Base-by-base conservation (phyloP, 1,140 invertebrate genomes). In the Episyrphus balteatus region DNA sequence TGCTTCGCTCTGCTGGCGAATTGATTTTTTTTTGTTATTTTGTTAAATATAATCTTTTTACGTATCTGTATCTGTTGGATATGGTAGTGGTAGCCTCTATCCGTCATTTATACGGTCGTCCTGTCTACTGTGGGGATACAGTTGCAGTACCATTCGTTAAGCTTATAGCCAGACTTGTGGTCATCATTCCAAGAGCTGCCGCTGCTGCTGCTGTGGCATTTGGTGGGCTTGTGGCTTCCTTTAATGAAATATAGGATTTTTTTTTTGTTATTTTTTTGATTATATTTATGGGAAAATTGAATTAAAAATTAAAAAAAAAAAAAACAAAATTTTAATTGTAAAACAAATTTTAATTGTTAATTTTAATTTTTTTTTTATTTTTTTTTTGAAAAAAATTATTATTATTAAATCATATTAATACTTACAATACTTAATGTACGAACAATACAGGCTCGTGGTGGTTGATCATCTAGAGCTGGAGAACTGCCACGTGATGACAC, bases 401-500 rank as follows among this genome's bases (percentile, higher is more conserved):
- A n/a, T n/a, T n/a, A n/a, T n/a, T 10, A 34, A 34, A 34, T 34
- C n/a, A 34, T n/a, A 13, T 10, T 8, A 14, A 21, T 39, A 75
- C 74, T 75, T 61, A 76, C 75, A 68, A 76, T 75, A 61, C 70
- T 75, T 44, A 76, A 59, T 17, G 74, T 68, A 45, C 71, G 73
- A 55, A 75, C 71, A 51, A 76, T 75, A 50, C 74, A 75, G 30
- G 72, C 63, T 30, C 59, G 55, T 36, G 57, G 53, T 42, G 57
- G 17, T 31, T 21, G 18, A 5, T 49, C 42, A 17, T 65, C 62
- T 44, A 66, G 10, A 8, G 57, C 49, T 13, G 66, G 66, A 0
- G 66, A 63, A 45, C 65, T 68, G 47, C 56, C 63, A 13, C 65
- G 53, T 39, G 65, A 66, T 47, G 66, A 68, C 7, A 67, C 51